Base-by-base conservation (phyloP, 1,140 invertebrate genomes). In the Brachionus rotundiformis region DNA sequence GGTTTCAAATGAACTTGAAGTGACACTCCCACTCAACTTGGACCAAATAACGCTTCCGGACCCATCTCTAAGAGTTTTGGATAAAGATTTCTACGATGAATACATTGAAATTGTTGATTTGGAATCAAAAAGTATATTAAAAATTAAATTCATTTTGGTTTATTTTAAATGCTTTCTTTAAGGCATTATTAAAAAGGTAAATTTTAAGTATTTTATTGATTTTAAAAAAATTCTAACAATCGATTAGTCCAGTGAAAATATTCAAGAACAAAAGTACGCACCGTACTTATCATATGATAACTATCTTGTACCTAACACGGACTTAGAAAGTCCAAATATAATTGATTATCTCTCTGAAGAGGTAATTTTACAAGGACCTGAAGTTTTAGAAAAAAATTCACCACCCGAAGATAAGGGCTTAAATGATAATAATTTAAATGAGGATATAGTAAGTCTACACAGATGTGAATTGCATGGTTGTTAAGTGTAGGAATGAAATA, bases 1-100 rank as follows among this genome's bases (percentile, higher is more conserved):
- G 27, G 85, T 86, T 82, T 88, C 87, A n/a, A 88, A 88, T 81
- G 83, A 87, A 25, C 81, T 88, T 16, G 85, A 87, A 54, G 84
- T 88, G 2, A 83, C 82, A 16, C 83, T 88, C 16, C 87, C 87
- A 3, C 82, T 88, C 23, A 84, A 87, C 68, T 84, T 83, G 4
- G 54, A 82, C 19, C 80, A 84, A 31, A 85, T 88, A 49, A 77
- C 68, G 7, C 82, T 87, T 7, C 87, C 87, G 4, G 82, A 84
- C 11, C 79, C 81, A 11, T 82, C 84, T 13, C 80, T 85, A 8
- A 82, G 86, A 19, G 29, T 83, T n/a, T 84, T 85, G 7, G 85
- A 87, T 54, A 84, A 85, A 11, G 87, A 88, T 65, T 80, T 86
- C n/a, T 88, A 88, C 83, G 41, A 82, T 73, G 87, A 88, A 81